These are phyloP conservation scores for Sitta europaea DNA, from an alignment of 2,113 vertebrate genomes.

Conservation along the genomic window DNA sequence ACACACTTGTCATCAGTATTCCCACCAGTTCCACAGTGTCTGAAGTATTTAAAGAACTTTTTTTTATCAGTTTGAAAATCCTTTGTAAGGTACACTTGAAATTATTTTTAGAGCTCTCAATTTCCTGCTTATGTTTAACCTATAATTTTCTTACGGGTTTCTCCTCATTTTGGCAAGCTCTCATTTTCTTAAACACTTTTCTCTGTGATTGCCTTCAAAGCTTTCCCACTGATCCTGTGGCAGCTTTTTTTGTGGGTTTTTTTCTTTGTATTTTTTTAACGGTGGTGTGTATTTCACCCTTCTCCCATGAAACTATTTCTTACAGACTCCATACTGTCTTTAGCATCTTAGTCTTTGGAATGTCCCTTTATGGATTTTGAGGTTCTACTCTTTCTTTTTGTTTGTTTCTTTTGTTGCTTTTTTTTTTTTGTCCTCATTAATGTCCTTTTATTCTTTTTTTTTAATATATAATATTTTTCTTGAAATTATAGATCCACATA, in stretches of 20 bases:
- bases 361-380: neutral
- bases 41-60: neutral
- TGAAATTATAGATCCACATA: neutral
- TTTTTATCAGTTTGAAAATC: neutral
- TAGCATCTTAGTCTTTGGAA: neutral
- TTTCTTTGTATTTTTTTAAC: neutral
- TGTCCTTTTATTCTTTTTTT: neutral
- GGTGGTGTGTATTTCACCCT: neutral
- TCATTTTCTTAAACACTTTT: neutral
- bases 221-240: neutral
- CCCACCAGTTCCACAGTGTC: neutral
- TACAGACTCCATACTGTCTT: neutral
- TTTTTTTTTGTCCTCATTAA: neutral
- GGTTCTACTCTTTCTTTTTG: neutral
- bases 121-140: neutral
- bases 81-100: neutral
- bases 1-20: neutral
- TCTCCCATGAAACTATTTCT: neutral
- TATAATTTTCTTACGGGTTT: neutral
- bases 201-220: neutral
- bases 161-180: neutral
- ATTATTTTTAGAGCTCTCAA: constrained; percentile 4
- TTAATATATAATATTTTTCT: neutral
- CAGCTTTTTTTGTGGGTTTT: neutral
- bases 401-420: neutral